Evolutionary conservation across 1,140 invertebrate species (phyloP).

Genomic region (Drosophila yakuba): DNA sequence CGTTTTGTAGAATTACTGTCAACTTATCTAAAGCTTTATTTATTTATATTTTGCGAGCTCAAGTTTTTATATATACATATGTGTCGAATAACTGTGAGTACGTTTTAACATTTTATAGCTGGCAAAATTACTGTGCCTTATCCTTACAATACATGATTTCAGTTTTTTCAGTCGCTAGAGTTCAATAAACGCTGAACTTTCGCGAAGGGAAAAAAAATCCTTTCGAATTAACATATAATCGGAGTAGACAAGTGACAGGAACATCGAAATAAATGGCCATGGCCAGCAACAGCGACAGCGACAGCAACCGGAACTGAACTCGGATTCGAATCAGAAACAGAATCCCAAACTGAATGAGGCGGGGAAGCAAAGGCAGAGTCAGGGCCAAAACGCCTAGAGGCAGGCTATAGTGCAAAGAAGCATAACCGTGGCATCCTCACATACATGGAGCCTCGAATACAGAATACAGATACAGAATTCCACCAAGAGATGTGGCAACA

Average conservation of each 20-base stretch:
- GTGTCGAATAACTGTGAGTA: conserved; percentile 14
- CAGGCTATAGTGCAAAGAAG: conserved; percentile 20
- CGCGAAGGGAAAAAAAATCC: conserved; percentile 6
- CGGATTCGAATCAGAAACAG: conserved; percentile 16
- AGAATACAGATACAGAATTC: conserved; percentile 38
- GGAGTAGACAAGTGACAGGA: conserved; percentile 44
- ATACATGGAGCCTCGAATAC: conserved; percentile 21
- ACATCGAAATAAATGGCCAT: conserved; percentile 37
- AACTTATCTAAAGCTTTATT: no score
- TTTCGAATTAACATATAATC: conserved; percentile 44
- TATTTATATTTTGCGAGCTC: no score
- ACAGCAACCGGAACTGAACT: background rate
- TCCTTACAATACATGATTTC: background rate
- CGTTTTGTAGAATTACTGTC: no score
- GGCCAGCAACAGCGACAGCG: conserved; percentile 9
- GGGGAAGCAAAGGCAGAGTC: conserved; percentile 13
- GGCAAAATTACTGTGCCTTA: background rate
- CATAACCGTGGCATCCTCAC: conserved; percentile 6
- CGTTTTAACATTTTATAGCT: background rate
- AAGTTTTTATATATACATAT: background rate
- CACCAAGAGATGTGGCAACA: conserved; percentile 51
- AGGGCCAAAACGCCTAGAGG: conserved; percentile 31
- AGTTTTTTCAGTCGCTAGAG: background rate
- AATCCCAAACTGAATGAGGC: conserved; percentile 18
- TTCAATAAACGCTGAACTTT: conserved; percentile 18